Evolutionary conservation across 2,113 vertebrate species (phyloP).

Genomic region (rabbit (Oryctolagus cuniculus)): mOryCun1.1 NC_091440.1:73481001-73481500

Average conservation of each 20-base stretch:
- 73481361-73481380: too few species aligned
- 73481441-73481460: too few species aligned
- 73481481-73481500: too few species aligned
- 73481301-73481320: too few species aligned
- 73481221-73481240: background rate
- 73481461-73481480: too few species aligned
- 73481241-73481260: background rate
- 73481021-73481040: background rate
- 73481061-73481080: background rate
- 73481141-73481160: background rate
- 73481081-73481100: slow-evolving; percentile 13
- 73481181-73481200: background rate
- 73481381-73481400: too few species aligned
- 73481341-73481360: too few species aligned
- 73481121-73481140: background rate
- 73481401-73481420: too few species aligned
- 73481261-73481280: background rate
- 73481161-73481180: background rate
- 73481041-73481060: background rate
- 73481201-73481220: too few species aligned
- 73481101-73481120: background rate
- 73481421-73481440: too few species aligned
- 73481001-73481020: background rate
- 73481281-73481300: background rate
- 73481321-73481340: too few species aligned